Evolutionary conservation across 2,797 vertebrate species (phyloP).

Genomic region (Gephyroberyx darwinii): DNA sequence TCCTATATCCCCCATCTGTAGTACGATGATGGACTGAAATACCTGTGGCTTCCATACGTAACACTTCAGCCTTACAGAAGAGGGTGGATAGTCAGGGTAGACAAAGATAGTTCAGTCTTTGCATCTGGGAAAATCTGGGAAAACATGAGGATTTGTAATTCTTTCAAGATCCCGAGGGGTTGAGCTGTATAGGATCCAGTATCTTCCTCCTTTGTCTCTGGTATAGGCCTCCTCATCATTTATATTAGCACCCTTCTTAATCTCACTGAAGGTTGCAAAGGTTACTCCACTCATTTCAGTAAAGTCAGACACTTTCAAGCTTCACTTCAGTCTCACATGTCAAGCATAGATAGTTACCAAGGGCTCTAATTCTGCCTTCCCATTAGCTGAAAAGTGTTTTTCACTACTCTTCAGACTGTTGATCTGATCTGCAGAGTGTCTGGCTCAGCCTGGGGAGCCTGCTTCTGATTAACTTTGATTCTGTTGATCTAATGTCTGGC

Average conservation of each 20-base stretch:
- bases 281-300: background rate
- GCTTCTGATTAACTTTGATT: conserved; percentile 65
- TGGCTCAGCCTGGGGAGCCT: conserved; percentile 52
- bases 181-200: conserved; percentile 17
- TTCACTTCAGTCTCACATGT: background rate
- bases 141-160: conserved; percentile 31
- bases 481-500: conserved; percentile 70
- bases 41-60: background rate
- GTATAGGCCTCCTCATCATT: background rate
- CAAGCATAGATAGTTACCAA: background rate
- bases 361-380: background rate
- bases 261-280: background rate
- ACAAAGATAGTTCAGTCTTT: conserved; percentile 15
- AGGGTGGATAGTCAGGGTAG: background rate
- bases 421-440: conserved; percentile 49
- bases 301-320: background rate
- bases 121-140: conserved; percentile 44
- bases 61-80: background rate
- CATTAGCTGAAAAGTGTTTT: conserved; percentile 5
- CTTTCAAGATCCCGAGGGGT: conserved; percentile 24
- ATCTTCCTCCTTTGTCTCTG: conserved; percentile 8
- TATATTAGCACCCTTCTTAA: background rate
- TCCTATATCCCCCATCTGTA: background rate
- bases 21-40: conserved; percentile 5
- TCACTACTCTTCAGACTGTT: conserved; percentile 9